A percentile compares a stretch with the other conserved stretches of the same genome.
Evolutionary conservation across 30 jellyfish, hydroid and myxozoan genomes (phyloP).

Genomic region (Cassiopea andromeda): DNA sequence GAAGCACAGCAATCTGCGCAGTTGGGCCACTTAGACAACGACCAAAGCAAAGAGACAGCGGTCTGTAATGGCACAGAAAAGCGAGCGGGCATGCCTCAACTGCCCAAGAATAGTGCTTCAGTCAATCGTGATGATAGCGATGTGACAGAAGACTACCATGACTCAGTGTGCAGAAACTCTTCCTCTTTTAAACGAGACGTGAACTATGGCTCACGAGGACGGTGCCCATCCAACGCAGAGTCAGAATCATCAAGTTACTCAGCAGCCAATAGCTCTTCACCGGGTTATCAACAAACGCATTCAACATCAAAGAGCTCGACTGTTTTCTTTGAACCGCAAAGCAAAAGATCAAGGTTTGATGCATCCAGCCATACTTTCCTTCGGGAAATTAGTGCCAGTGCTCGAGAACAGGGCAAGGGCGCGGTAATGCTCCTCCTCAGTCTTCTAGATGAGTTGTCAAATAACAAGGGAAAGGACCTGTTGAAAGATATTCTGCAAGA

Average conservation of each 20-base stretch:
- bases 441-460: conserved; percentile 52
- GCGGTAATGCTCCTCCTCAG: conserved; percentile 64
- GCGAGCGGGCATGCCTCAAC: background rate
- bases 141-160: background rate
- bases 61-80: background rate
- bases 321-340: conserved; percentile 11
- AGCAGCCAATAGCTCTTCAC: background rate
- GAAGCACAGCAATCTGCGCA: background rate
- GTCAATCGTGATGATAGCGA: background rate
- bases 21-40: background rate
- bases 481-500: conserved; percentile 59
- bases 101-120: background rate
- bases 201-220: too few relatives aligned
- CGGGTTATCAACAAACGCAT: background rate
- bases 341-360: conserved; percentile 52
- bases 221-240: background rate
- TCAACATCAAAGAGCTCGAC: background rate
- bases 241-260: background rate
- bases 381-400: conserved; percentile 68
- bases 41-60: background rate
- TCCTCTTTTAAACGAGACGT: background rate
- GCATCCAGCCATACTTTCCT: conserved; percentile 44
- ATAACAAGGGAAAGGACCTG: conserved; percentile 56
- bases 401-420: conserved; percentile 73
- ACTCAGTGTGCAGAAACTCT: background rate